Evolutionary conservation across 1,140 invertebrate species (phyloP).

Genomic region (Drosophila guanche): DNA sequence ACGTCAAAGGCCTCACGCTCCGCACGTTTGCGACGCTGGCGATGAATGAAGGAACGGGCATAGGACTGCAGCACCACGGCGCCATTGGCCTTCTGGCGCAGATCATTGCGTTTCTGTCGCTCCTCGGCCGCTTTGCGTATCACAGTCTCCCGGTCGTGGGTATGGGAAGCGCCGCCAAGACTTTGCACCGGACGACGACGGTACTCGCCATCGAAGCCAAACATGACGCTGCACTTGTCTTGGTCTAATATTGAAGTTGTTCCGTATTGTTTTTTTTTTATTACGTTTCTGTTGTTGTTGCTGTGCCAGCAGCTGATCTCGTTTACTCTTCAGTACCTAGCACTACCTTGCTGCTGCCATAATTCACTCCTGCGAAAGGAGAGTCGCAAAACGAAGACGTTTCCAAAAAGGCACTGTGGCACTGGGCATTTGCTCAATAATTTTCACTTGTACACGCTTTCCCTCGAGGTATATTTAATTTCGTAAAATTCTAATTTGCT

Average conservation of each 20-base stretch:
- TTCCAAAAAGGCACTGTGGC: constrained; percentile 3
- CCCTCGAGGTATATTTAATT: constrained; percentile 20
- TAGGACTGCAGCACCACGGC: constrained; percentile 88
- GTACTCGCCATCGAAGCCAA: constrained; percentile 97
- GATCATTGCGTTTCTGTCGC: constrained; percentile 92
- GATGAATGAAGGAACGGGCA: constrained; percentile 89
- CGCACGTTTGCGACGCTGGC: constrained; percentile 87
- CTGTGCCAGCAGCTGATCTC: too few species aligned
- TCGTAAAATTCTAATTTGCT: constrained; percentile 38
- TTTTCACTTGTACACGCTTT: not conserved
- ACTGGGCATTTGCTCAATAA: constrained; percentile 1
- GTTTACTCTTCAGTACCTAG: too few species aligned
- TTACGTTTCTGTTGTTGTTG: too few species aligned
- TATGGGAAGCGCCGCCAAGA: constrained; percentile 90
- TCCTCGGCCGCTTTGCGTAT: constrained; percentile 90
- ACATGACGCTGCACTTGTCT: constrained; percentile 84
- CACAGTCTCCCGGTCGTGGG: constrained; percentile 90
- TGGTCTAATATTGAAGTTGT: not conserved
- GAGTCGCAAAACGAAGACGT: constrained; percentile 2
- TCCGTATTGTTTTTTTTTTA: not conserved
- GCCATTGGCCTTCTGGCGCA: constrained; percentile 86
- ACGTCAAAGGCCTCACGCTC: constrained; percentile 89
- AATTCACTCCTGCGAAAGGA: not conserved
- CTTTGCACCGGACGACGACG: constrained; percentile 94
- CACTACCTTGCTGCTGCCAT: too few species aligned